A percentile compares a stretch with the other conserved stretches of the same genome.
Evolutionary conservation across 2,113 vertebrate genomes (phyloP).

Genomic region (Otolemur garnettii): DNA sequence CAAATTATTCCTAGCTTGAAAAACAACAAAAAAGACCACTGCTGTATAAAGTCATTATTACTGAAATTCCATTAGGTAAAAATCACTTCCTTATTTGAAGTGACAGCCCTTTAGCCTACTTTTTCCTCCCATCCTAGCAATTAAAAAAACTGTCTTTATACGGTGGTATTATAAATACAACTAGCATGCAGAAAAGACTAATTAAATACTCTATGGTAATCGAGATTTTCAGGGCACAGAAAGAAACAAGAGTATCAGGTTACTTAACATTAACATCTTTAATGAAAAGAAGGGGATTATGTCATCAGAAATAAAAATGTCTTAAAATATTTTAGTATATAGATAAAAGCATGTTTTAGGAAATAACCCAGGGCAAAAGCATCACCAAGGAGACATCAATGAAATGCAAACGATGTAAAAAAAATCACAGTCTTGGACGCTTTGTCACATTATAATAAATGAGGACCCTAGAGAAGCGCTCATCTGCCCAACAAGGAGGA

Average conservation of each 20-base stretch:
- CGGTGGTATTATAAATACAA: neutral
- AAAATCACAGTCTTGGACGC: neutral
- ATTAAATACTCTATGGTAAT: neutral
- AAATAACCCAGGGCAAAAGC: neutral
- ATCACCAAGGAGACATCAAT: neutral
- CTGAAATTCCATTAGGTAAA: neutral
- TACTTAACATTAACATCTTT: slow-evolving; percentile 1
- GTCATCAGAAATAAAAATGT: slow-evolving; percentile 35
- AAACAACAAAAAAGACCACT: neutral
- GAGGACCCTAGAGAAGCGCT: neutral
- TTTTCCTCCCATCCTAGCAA: neutral
- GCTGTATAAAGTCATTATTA: neutral
- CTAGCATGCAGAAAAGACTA: slow-evolving; percentile 29
- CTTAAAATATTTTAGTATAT: slow-evolving; percentile 38
- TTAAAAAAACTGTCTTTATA: slow-evolving; percentile 26
- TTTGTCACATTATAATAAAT: neutral
- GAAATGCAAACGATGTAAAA: slow-evolving; percentile 40
- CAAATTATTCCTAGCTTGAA: slow-evolving; percentile 30
- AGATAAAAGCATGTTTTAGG: slow-evolving; percentile 30
- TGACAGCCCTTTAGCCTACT: neutral
- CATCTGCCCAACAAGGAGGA: neutral
- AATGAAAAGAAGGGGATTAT: slow-evolving; percentile 19
- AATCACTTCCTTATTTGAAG: slow-evolving; percentile 33
- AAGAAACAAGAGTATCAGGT: neutral
- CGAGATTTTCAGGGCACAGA: slow-evolving; percentile 20